Conservation (phyloP, 2,113 vertebrate genomes). For the Bos javanicus region DNA sequence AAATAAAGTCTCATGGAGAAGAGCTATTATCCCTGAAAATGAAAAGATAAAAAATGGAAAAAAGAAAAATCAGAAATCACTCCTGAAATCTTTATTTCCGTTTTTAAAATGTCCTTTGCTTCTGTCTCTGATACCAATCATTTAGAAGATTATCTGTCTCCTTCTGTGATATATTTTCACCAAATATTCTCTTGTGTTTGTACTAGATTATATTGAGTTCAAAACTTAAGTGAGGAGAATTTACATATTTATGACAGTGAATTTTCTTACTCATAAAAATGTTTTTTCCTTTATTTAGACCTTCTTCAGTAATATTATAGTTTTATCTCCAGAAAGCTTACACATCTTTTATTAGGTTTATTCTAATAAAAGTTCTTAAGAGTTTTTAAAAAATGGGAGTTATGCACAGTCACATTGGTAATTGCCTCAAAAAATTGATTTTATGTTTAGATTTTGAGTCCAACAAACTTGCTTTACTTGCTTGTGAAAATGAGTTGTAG, state of each 20-base stretch:
- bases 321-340: not conserved
- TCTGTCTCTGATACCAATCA: not conserved
- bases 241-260: not conserved
- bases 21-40: not conserved
- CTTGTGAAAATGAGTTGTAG: constrained; percentile 18
- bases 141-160: not conserved
- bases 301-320: not conserved
- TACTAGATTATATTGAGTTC: not conserved
- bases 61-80: not conserved
- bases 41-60: not conserved
- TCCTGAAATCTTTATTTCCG: not conserved
- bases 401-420: not conserved
- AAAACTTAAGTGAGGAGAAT: not conserved
- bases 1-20: not conserved
- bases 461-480: not conserved
- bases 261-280: constrained; percentile 14
- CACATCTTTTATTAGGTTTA: not conserved
- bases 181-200: not conserved
- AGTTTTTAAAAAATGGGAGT: not conserved
- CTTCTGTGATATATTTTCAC: not conserved
- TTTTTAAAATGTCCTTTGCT: not conserved
- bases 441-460: not conserved
- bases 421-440: not conserved
- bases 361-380: not conserved
- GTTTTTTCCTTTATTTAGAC: not conserved